phyloP scores from a whole-genome alignment of 2,797 vertebrate genomes.

The Periophthalmus magnuspinnatus region DNA sequence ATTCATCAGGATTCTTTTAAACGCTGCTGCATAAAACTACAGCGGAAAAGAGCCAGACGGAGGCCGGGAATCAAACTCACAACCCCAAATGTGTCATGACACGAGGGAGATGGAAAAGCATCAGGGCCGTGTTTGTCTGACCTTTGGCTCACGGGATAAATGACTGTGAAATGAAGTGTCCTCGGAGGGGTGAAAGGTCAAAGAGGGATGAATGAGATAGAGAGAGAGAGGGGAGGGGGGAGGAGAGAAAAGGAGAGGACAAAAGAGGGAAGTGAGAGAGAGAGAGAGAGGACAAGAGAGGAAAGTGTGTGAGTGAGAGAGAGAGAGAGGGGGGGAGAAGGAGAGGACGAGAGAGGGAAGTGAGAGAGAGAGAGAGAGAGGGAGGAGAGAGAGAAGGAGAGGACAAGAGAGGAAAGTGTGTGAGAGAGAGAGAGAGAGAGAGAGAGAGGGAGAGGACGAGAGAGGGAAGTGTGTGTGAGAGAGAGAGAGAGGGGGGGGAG shows the following conservation, averaged over 20 bases:
- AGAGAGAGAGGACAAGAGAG: background rate
- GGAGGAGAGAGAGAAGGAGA: no score
- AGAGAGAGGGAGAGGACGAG: no score
- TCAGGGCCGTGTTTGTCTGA: background rate
- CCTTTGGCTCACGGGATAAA: background rate
- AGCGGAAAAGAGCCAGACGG: background rate
- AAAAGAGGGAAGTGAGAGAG: background rate
- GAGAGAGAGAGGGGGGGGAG: no score
- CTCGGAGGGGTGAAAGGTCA: background rate
- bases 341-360: no score
- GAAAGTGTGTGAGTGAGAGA: no score
- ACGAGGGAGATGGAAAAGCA: background rate
- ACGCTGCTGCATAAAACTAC: background rate
- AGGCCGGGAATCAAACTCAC: background rate
- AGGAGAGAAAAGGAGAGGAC: no score
- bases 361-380: no score
- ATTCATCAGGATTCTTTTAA: background rate
- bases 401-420: no score
- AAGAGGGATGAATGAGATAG: background rate
- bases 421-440: no score
- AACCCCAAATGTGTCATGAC: conserved; percentile 2
- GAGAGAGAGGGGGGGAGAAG: no score
- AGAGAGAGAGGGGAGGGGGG: no score
- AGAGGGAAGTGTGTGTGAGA: no score
- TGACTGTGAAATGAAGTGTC: background rate